Percentiles rank a stretch among this genome's conserved stretches.
phyloP scores from a whole-genome alignment of 2,797 vertebrate species.

The Jordanella pulchra region DNA sequence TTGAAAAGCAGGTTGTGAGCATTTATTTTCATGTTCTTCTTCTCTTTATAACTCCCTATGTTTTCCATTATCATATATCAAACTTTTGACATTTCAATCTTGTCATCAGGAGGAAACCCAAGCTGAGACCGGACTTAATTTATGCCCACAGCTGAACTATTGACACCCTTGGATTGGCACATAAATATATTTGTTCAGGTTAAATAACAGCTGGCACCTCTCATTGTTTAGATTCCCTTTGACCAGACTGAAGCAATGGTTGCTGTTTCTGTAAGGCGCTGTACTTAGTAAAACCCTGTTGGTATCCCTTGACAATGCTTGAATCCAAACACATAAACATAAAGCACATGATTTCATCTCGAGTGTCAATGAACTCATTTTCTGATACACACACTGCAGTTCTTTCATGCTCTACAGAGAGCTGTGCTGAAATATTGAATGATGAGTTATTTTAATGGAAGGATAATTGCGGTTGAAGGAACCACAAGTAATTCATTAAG shows the following conservation, averaged over 20 bases:
- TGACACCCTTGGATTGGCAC: constrained; percentile 27
- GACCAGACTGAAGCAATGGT: constrained; percentile 14
- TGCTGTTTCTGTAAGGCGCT: constrained; percentile 25
- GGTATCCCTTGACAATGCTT: constrained; percentile 8
- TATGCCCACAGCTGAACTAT: constrained; percentile 29
- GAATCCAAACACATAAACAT: constrained; percentile 32
- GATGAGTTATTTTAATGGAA: constrained; percentile 39
- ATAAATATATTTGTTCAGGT: constrained; percentile 1
- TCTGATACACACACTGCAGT: background rate
- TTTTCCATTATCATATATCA: constrained; percentile 16
- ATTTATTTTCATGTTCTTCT: constrained; percentile 16
- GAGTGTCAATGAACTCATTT: constrained; percentile 18
- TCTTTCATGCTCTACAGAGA: constrained; percentile 30
- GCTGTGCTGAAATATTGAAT: constrained; percentile 38
- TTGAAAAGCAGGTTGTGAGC: constrained; percentile 21
- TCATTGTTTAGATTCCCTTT: constrained; percentile 56
- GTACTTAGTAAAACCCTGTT: constrained; percentile 22
- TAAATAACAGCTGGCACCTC: constrained; percentile 48
- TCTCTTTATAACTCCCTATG: constrained; percentile 1
- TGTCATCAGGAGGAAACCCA: constrained; percentile 44
- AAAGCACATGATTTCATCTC: constrained; percentile 29
- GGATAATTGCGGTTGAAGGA: constrained; percentile 24
- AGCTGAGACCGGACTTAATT: constrained; percentile 45
- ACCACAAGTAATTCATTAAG: constrained; percentile 19
- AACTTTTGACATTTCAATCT: constrained; percentile 23